A percentile compares a stretch with the other conserved stretches of the same genome.
These are phyloP conservation scores for Charadrius vociferus DNA, from an alignment of 2,113 vertebrate species.

Conservation along the genomic window DNA sequence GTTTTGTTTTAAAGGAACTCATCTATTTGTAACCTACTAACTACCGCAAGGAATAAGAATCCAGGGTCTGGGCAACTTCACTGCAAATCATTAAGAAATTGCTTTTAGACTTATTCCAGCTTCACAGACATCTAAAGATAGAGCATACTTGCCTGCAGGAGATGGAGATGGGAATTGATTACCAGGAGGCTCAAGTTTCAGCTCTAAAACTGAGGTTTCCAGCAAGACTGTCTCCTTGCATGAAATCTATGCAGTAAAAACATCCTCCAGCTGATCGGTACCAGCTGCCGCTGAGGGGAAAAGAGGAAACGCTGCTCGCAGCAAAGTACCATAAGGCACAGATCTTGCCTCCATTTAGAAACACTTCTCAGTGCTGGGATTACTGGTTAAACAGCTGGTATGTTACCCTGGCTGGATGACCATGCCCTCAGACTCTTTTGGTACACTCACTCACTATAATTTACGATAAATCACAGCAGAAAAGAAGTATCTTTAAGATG, in stretches of 20 bases:
- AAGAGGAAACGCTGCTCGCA: not conserved
- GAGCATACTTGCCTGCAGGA: not conserved
- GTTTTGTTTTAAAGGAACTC: not conserved
- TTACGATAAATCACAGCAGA: not conserved
- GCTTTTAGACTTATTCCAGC: not conserved
- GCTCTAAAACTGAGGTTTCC: not conserved
- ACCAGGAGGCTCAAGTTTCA: conserved; percentile 7
- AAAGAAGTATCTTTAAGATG: not conserved
- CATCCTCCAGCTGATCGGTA: not conserved
- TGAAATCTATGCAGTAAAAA: not conserved
- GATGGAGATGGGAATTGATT: not conserved
- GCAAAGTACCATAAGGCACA: not conserved
- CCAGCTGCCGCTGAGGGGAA: not conserved
- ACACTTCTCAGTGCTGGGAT: not conserved
- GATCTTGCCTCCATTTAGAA: not conserved
- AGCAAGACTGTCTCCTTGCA: conserved; percentile 20
- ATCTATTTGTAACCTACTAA: not conserved
- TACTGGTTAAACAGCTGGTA: not conserved
- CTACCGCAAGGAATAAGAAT: not conserved
- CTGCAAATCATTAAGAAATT: not conserved
- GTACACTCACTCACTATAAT: not conserved
- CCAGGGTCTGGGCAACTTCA: not conserved
- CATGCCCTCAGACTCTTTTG: not conserved
- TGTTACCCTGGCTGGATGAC: not conserved
- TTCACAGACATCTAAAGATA: not conserved